Evolutionary conservation across 2,888 invertebrate species (phyloP).

Genomic region (Diloba caeruleocephala): DNA sequence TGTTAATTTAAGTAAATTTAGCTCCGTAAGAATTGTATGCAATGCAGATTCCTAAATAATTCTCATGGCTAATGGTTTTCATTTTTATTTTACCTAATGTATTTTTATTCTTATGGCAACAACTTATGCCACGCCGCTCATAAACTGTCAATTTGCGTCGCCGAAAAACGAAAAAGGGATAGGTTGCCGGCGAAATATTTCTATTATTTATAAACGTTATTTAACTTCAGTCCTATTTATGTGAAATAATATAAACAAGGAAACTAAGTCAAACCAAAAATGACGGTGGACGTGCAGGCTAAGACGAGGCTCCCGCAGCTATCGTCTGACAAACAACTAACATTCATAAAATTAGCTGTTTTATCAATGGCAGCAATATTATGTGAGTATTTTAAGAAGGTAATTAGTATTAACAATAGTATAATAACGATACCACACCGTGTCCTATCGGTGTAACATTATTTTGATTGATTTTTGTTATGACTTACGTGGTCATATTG

Average conservation of each 20-base stretch:
- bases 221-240: conserved; percentile 55
- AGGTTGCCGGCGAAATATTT: conserved; percentile 81
- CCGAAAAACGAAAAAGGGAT: conserved; percentile 59
- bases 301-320: conserved; percentile 79
- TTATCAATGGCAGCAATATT: conserved; percentile 97
- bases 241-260: conserved; percentile 49
- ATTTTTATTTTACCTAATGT: too few species aligned
- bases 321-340: conserved; percentile 86
- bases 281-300: conserved; percentile 79
- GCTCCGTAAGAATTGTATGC: too few species aligned
- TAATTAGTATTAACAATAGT: conserved; percentile 22
- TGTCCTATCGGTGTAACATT: conserved; percentile 11
- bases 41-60: too few species aligned
- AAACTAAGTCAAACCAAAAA: conserved; percentile 59
- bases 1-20: too few species aligned
- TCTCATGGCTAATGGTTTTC: too few species aligned
- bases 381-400: conserved; percentile 91
- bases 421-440: conserved; percentile 6
- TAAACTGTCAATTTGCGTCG: conserved; percentile 73
- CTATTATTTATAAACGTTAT: conserved; percentile 29
- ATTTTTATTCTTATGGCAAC: conserved; percentile 57
- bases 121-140: conserved; percentile 76
- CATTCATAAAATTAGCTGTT: conserved; percentile 92
- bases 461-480: conserved; percentile 34
- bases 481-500: conserved; percentile 66